Conservation (phyloP, 2,888 invertebrate species). For the Synanthedon formicaeformis region DNA sequence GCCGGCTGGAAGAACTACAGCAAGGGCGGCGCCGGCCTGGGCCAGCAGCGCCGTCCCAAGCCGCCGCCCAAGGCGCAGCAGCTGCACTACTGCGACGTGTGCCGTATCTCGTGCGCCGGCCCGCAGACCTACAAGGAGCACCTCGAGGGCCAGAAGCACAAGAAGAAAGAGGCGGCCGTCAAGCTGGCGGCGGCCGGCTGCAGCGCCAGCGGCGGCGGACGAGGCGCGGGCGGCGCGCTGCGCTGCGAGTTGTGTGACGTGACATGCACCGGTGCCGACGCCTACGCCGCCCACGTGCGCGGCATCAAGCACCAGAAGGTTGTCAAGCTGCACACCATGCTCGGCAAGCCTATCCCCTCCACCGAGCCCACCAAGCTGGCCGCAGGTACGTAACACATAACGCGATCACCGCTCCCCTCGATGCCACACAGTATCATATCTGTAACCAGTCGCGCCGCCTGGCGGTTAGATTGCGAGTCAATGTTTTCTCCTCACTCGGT, state of each 20-base stretch:
- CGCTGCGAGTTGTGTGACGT: conserved; percentile 98
- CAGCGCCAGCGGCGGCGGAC: conserved; percentile 59
- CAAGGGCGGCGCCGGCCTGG: conserved; percentile 62
- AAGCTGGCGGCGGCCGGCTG: conserved; percentile 73
- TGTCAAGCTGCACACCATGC: conserved; percentile 93
- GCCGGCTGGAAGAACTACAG: conserved; percentile 62
- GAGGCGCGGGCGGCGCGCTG: conserved; percentile 67
- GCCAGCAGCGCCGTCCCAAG: conserved; percentile 76
- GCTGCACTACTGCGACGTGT: conserved; percentile 98
- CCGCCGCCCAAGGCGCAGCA: conserved; percentile 92
- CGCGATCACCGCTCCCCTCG: conserved; percentile 29
- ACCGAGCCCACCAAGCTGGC: conserved; percentile 91
- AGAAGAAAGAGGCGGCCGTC: conserved; percentile 91
- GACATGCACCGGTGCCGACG: conserved; percentile 98
- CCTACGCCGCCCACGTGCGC: conserved; percentile 97
- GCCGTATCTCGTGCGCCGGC: conserved; percentile 97
- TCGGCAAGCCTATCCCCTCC: conserved; percentile 97
- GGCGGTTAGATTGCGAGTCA: conserved; percentile 45
- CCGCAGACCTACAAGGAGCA: conserved; percentile 84
- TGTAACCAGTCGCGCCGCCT: conserved; percentile 48
- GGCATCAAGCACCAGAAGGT: conserved; percentile 99
- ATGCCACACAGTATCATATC: conserved; percentile 63
- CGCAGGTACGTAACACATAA: conserved; percentile 21
- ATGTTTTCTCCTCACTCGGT: conserved; percentile 45
- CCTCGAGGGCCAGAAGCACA: conserved; percentile 98